These are phyloP conservation scores for Turritopsis rubra DNA, from an alignment of 30 jellyfish, hydroid and myxozoan genomes.

Conservation along the genomic window DNA sequence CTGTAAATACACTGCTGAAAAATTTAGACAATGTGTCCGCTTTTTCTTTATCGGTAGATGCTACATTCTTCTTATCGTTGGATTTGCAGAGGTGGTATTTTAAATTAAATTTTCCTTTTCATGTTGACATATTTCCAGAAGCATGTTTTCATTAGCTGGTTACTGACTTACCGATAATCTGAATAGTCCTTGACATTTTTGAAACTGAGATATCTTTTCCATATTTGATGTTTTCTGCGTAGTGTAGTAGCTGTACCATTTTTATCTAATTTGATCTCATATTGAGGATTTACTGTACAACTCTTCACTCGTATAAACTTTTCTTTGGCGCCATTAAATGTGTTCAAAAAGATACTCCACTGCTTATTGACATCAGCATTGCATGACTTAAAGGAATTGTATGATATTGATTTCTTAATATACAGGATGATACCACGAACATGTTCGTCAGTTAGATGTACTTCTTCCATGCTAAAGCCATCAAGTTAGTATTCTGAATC, in stretches of 20 bases:
- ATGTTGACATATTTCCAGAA: constrained; percentile 4
- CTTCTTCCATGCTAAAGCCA: not conserved
- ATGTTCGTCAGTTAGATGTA: not conserved
- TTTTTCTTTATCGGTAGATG: not conserved
- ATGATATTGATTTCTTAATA: not conserved
- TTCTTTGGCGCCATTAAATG: not conserved
- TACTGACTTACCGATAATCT: not conserved
- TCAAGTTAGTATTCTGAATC: not conserved
- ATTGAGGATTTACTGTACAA: not conserved
- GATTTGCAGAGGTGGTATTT: not conserved
- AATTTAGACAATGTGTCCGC: not conserved
- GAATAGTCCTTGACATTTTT: not conserved
- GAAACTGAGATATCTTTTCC: not conserved
- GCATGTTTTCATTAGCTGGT: not conserved
- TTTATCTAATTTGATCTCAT: not conserved
- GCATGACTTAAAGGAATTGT: not conserved
- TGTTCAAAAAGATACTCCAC: not conserved
- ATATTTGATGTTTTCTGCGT: not conserved
- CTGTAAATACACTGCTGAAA: not conserved
- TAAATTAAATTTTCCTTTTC: not conserved
- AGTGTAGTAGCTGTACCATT: not conserved
- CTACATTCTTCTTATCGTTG: not conserved
- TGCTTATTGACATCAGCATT: not conserved
- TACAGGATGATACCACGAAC: constrained; percentile 2
- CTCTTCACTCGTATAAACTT: not conserved